phyloP scores from a whole-genome alignment of 2,113 vertebrate species.

The Turdus rufiventris region DNA sequence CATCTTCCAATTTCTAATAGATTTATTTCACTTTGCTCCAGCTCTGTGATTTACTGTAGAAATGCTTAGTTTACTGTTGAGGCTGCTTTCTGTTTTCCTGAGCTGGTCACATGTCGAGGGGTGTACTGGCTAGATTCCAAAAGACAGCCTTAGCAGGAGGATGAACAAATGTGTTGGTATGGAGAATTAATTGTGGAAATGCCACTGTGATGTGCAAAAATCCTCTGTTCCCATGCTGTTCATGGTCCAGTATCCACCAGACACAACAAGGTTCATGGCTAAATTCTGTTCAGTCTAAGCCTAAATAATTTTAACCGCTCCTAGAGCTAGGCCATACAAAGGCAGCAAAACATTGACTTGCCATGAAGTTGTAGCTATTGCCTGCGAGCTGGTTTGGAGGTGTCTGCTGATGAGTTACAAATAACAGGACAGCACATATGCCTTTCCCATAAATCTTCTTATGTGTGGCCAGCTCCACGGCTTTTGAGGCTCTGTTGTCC shows the following conservation, averaged over 20 bases:
- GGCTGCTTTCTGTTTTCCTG: background rate
- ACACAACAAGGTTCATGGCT: background rate
- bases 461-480: background rate
- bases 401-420: background rate
- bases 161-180: background rate
- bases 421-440: rapidly evolving
- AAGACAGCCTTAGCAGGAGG: background rate
- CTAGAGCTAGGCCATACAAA: background rate
- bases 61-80: background rate
- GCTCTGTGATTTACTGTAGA: background rate
- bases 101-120: background rate
- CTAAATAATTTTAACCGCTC: background rate
- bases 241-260: background rate
- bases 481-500: background rate
- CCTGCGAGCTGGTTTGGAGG: rapidly evolving
- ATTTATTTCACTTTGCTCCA: background rate
- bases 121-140: background rate
- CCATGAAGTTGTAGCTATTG: background rate
- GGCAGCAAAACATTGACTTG: background rate
- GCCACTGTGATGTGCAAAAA: background rate
- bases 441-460: background rate
- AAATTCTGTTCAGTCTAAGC: background rate
- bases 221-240: background rate
- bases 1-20: background rate
- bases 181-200: background rate